A percentile compares a stretch with the other conserved stretches of the same genome.
These are phyloP conservation scores for Ammospiza maritima DNA, from an alignment of 2,797 vertebrate genomes.

Conservation along the genomic window DNA sequence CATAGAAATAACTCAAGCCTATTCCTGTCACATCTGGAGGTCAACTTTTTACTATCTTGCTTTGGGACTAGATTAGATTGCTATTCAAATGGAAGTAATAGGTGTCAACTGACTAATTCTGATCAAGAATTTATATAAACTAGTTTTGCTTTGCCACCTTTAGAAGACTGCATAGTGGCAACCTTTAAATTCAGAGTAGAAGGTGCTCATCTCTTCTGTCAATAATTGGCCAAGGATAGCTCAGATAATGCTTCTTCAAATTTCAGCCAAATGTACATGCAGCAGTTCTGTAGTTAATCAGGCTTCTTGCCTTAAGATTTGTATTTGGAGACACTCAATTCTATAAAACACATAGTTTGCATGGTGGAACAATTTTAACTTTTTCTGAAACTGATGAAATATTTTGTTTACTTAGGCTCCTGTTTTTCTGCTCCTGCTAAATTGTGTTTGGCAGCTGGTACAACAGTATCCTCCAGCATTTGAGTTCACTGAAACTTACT, in stretches of 20 bases:
- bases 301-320: not conserved
- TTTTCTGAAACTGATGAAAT: not conserved
- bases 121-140: not conserved
- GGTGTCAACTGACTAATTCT: not conserved
- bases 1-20: not conserved
- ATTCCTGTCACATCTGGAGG: not conserved
- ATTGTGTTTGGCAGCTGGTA: constrained; percentile 88
- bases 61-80: not conserved
- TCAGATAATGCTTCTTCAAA: not conserved
- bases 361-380: not conserved
- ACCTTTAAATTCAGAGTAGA: not conserved
- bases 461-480: constrained; percentile 86
- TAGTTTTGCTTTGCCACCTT: not conserved
- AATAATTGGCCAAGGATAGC: not conserved
- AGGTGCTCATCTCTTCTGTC: not conserved
- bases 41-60: not conserved
- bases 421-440: constrained; percentile 87
- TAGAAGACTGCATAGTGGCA: not conserved
- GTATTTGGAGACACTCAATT: not conserved
- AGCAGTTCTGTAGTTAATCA: not conserved
- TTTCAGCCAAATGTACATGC: not conserved
- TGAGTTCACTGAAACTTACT: constrained; percentile 90
- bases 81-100: not conserved
- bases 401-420: constrained; percentile 77
- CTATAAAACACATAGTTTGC: not conserved